These are phyloP conservation scores for Octopus sinensis DNA, from an alignment of 1,140 invertebrate species.

Conservation along the genomic window DNA sequence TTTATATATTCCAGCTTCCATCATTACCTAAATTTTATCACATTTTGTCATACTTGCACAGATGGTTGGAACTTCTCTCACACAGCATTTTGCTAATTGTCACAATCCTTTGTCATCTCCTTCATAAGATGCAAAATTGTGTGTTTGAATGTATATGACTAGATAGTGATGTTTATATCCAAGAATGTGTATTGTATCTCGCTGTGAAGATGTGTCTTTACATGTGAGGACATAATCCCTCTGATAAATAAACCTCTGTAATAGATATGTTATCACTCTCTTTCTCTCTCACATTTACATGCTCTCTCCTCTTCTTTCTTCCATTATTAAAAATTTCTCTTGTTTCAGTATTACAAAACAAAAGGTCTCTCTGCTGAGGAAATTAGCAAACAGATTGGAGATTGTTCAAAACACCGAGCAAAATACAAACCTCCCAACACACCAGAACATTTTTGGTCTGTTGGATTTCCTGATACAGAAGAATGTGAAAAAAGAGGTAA, in stretches of 20 bases:
- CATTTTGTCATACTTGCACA: too few relatives aligned
- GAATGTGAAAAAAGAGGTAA: conserved; percentile 50
- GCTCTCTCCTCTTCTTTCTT: background rate
- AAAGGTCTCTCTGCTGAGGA: conserved; percentile 43
- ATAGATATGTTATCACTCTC: background rate
- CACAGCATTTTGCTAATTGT: background rate
- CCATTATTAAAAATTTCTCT: background rate
- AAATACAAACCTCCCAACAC: conserved; percentile 46
- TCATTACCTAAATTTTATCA: background rate
- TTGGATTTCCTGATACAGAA: conserved; percentile 54
- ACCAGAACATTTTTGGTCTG: conserved; percentile 56
- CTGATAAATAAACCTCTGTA: background rate
- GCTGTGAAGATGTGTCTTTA: background rate
- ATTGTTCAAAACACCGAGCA: conserved; percentile 51
- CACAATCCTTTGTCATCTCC: background rate
- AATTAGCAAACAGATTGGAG: conserved; percentile 40
- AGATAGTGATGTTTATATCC: background rate
- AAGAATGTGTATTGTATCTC: background rate
- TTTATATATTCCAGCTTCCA: background rate
- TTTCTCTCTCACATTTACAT: background rate
- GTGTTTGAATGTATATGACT: background rate
- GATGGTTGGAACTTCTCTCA: too few relatives aligned
- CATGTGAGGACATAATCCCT: background rate
- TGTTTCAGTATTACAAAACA: conserved; percentile 48
- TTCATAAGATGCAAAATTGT: background rate